These are phyloP conservation scores for Cataglyphis altisquamis DNA, from an alignment of 2,888 invertebrate genomes.

Conservation along the genomic window DNA sequence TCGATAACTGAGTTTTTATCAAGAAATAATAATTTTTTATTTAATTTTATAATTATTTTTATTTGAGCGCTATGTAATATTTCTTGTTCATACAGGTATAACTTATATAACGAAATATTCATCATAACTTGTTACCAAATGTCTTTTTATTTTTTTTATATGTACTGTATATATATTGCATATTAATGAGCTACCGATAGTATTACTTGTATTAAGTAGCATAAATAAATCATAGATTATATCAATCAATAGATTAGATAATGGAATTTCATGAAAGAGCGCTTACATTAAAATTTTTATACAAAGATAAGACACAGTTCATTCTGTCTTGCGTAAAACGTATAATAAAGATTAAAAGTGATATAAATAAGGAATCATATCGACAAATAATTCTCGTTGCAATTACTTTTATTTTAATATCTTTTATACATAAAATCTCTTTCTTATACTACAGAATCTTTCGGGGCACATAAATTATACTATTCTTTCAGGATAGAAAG, in stretches of 20 bases:
- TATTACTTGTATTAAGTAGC: neutral
- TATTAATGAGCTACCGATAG: constrained; percentile 2
- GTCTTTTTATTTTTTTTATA: neutral
- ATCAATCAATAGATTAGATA: constrained; percentile 1
- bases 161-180: neutral
- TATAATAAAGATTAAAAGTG: neutral
- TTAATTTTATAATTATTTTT: neutral
- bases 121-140: neutral
- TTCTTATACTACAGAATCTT: neutral
- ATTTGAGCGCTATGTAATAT: neutral
- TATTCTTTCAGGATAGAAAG: neutral
- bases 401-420: constrained; percentile 16
- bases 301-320: neutral
- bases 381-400: neutral
- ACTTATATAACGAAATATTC: neutral
- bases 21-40: neutral
- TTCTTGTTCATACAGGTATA: neutral
- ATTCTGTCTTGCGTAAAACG: neutral
- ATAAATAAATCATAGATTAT: neutral
- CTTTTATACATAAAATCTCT: constrained; percentile 6
- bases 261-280: neutral
- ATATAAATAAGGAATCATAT: neutral
- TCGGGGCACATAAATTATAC: neutral
- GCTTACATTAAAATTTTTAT: neutral
- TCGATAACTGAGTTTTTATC: neutral